These are phyloP conservation scores for Coracopsis vasa DNA, from an alignment of 2,113 vertebrate species.

Conservation along the genomic window DNA sequence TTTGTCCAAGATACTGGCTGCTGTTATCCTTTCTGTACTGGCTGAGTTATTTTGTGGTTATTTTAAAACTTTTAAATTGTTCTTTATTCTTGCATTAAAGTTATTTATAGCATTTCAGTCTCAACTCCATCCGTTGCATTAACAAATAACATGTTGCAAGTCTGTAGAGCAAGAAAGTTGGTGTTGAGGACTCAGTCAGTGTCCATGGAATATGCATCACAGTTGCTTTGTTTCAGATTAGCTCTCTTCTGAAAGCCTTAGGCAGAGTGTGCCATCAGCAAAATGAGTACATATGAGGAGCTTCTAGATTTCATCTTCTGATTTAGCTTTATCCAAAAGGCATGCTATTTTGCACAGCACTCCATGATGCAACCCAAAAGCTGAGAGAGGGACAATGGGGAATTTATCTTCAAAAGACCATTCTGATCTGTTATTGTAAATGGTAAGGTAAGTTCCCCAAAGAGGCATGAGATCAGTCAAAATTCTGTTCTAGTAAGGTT, in stretches of 20 bases:
- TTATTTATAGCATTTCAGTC: not conserved
- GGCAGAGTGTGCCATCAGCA: not conserved
- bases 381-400: not conserved
- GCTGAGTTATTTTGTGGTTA: not conserved
- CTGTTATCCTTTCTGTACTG: not conserved
- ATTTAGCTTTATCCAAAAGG: not conserved
- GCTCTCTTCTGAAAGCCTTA: not conserved
- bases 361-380: not conserved
- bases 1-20: not conserved
- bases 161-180: not conserved
- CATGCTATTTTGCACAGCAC: not conserved
- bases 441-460: not conserved
- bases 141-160: not conserved
- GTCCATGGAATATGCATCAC: not conserved
- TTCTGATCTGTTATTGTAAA: not conserved
- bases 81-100: not conserved
- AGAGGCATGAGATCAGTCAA: not conserved
- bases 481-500: not conserved
- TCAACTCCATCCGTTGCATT: not conserved
- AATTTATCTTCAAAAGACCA: not conserved
- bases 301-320: not conserved
- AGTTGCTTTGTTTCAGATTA: not conserved
- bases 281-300: not conserved
- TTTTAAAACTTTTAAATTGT: not conserved
- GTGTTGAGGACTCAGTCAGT: rapidly evolving